Conservation (phyloP, 2,113 vertebrate species). For the Rhagologus leucostigma region DNA sequence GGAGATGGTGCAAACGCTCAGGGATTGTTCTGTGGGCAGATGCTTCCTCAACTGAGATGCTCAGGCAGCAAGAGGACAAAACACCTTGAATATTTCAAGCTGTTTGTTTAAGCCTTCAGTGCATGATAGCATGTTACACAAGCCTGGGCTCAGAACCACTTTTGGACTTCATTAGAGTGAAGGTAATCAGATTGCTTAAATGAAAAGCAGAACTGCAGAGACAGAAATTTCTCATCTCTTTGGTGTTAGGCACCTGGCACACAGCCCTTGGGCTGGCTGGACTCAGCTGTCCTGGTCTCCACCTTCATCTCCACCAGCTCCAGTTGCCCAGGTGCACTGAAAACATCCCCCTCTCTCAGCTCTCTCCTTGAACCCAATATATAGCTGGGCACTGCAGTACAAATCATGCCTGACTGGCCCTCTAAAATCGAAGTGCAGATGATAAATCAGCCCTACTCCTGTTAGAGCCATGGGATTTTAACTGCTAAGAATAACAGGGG, state of each 20-base stretch:
- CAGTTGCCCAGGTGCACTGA: background rate
- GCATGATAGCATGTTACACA: background rate
- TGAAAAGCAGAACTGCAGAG: background rate
- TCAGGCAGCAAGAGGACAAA: background rate
- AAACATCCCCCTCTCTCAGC: background rate
- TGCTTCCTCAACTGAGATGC: background rate
- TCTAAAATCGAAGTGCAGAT: background rate
- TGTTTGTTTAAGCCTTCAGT: background rate
- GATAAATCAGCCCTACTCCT: background rate
- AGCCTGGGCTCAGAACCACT: background rate
- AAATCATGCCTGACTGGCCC: background rate
- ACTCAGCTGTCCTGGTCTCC: background rate
- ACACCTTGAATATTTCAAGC: background rate
- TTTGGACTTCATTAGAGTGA: background rate
- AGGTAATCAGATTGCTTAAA: background rate
- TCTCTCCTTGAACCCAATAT: background rate
- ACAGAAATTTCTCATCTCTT: background rate
- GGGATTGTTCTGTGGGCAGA: background rate
- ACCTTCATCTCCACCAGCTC: background rate
- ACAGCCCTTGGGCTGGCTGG: background rate
- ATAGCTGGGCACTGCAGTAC: background rate
- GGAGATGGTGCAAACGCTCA: background rate
- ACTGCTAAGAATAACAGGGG: background rate
- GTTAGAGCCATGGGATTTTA: background rate
- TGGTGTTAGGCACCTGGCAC: background rate